These are phyloP conservation scores for Yponomeuta plumbellus DNA, from an alignment of 2,888 invertebrate species.

Conservation along the genomic window DNA sequence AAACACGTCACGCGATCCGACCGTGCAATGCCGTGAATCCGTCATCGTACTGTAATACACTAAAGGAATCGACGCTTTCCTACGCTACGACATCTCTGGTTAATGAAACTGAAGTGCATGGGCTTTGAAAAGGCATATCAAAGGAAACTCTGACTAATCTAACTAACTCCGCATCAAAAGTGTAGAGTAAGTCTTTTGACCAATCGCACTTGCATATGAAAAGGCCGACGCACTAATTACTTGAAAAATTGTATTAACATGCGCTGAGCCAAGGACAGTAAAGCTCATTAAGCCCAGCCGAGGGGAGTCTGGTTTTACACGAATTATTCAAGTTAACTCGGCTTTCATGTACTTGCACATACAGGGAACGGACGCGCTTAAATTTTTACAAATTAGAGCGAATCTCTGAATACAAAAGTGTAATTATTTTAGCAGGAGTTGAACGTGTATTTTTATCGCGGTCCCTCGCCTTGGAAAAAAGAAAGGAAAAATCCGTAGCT, in stretches of 20 bases:
- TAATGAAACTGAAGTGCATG: neutral
- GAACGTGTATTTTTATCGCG: neutral
- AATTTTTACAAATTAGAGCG: slow-evolving; percentile 29
- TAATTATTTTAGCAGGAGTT: neutral
- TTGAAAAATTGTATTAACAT: slow-evolving; percentile 54
- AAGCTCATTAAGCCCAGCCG: slow-evolving; percentile 46
- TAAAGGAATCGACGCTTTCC: too few relatives aligned
- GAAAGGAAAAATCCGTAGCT: too few relatives aligned
- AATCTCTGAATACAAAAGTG: slow-evolving; percentile 3
- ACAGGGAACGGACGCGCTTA: slow-evolving; percentile 28
- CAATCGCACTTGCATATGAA: slow-evolving; percentile 32
- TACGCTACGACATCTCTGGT: too few relatives aligned
- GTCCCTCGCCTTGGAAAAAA: neutral
- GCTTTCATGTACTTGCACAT: slow-evolving; percentile 29
- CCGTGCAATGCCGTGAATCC: too few relatives aligned
- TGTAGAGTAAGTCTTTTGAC: slow-evolving; percentile 35
- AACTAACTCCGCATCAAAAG: slow-evolving; percentile 41
- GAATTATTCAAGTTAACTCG: slow-evolving; percentile 43
- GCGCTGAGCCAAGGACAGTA: slow-evolving; percentile 47
- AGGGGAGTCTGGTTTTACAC: slow-evolving; percentile 21
- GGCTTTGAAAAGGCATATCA: slow-evolving; percentile 40
- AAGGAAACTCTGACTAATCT: slow-evolving; percentile 37
- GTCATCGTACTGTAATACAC: too few relatives aligned
- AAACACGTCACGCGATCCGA: too few relatives aligned
- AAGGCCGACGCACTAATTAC: slow-evolving; percentile 58